Conservation (phyloP, 2,113 vertebrate genomes). For the Hypanus sabinus region DNA sequence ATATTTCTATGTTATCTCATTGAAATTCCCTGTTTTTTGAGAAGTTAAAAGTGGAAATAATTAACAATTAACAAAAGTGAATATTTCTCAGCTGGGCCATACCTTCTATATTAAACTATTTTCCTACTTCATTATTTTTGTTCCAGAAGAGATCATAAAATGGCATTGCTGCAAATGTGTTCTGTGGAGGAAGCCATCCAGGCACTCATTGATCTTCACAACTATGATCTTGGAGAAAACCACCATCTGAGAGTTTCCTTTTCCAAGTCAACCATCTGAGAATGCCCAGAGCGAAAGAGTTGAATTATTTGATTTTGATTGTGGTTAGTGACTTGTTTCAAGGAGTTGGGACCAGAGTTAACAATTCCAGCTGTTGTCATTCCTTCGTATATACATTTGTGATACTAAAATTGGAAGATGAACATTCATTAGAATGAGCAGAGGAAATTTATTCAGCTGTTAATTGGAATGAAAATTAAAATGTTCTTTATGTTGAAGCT, state of each 20-base stretch:
- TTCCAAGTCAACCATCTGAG: conserved; percentile 93
- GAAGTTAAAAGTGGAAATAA: background rate
- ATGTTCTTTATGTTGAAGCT: conserved; percentile 16
- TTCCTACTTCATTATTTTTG: conserved; percentile 43
- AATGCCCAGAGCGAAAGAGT: conserved; percentile 44
- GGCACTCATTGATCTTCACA: conserved; percentile 93
- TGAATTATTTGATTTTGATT: conserved; percentile 48
- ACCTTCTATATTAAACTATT: background rate
- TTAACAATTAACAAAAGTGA: background rate
- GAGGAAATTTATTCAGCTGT: conserved; percentile 12
- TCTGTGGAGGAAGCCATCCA: conserved; percentile 95
- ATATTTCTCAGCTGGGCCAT: background rate
- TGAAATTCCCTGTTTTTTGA: background rate
- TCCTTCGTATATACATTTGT: conserved; percentile 45
- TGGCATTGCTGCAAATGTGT: conserved; percentile 95
- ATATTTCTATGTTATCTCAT: no score
- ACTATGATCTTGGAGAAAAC: conserved; percentile 93
- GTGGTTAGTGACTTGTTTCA: conserved; percentile 68
- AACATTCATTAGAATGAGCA: conserved; percentile 10
- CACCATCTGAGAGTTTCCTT: conserved; percentile 96
- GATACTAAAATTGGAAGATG: conserved; percentile 28
- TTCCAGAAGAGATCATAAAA: conserved; percentile 90
- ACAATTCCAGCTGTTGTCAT: conserved; percentile 52
- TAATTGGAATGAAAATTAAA: background rate
- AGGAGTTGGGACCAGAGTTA: conserved; percentile 77